Conservation (phyloP, 2,888 invertebrate species). For the Galeruca laticollis region DNA sequence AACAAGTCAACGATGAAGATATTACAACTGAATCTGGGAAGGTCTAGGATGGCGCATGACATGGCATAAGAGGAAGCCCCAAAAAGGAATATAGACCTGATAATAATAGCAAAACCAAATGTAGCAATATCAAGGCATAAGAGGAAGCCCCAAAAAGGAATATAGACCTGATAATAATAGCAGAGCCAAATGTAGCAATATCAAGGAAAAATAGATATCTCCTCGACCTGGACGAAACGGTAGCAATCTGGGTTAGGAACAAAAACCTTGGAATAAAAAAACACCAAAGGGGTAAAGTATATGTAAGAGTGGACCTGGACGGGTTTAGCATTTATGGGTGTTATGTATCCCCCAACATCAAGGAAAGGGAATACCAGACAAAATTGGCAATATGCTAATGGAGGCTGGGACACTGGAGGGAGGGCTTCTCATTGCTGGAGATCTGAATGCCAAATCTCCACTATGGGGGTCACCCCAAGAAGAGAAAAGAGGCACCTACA, state of each 20-base stretch:
- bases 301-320: slow-evolving; percentile 2
- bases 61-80: not conserved
- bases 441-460: slow-evolving; percentile 19
- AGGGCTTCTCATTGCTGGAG: not conserved
- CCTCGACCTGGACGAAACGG: not conserved
- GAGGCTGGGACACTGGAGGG: not conserved
- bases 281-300: slow-evolving; percentile 1
- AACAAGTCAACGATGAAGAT: slow-evolving; percentile 3
- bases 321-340: not conserved
- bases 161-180: too few relatives aligned
- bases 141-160: too few relatives aligned
- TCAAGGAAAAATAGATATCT: slow-evolving; percentile 3
- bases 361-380: too few relatives aligned
- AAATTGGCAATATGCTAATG: not conserved
- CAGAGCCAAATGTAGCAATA: too few relatives aligned
- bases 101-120: too few relatives aligned
- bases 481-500: slow-evolving; percentile 2
- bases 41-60: slow-evolving; percentile 14
- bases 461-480: slow-evolving; percentile 7
- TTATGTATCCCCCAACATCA: slow-evolving; percentile 25
- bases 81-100: not conserved
- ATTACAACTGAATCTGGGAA: slow-evolving; percentile 21
- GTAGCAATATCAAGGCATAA: too few relatives aligned
- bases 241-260: not conserved
- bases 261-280: slow-evolving; percentile 1